Percentiles rank a stretch among this genome's conserved stretches.
phyloP scores from a whole-genome alignment of 1,140 invertebrate genomes.

The Ylistrum balloti region DNA sequence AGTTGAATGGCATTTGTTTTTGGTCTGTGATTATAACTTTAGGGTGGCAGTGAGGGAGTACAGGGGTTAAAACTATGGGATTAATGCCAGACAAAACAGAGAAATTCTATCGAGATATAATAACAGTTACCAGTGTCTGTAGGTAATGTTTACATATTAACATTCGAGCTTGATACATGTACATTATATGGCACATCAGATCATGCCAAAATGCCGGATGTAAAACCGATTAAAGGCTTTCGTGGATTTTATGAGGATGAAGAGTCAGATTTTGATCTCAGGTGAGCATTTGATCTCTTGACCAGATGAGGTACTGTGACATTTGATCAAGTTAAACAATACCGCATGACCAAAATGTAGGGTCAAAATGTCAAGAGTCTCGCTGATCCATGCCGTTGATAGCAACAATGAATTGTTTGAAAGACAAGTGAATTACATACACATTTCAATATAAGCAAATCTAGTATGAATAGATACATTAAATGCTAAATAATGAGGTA shows the following conservation, averaged over 20 bases:
- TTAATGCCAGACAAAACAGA: not conserved
- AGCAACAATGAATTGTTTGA: no score
- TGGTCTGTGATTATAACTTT: no score
- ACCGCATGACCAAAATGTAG: not conserved
- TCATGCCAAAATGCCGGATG: slow-evolving; percentile 37
- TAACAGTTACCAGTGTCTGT: not conserved
- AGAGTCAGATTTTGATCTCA: slow-evolving; percentile 3
- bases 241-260: slow-evolving; percentile 34
- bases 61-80: not conserved
- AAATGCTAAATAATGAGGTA: no score
- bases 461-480: no score
- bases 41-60: not conserved
- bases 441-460: no score
- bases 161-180: slow-evolving; percentile 25
- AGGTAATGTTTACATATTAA: not conserved
- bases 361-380: not conserved
- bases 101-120: not conserved
- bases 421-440: no score
- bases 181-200: slow-evolving; percentile 12
- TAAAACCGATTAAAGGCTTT: not conserved
- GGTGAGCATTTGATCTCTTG: not conserved
- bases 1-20: no score
- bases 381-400: no score
- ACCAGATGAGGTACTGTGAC: not conserved
- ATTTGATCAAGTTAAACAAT: not conserved